Base-by-base conservation (phyloP, 2,888 invertebrate genomes). In the Polydrusus tereticollis region DNA sequence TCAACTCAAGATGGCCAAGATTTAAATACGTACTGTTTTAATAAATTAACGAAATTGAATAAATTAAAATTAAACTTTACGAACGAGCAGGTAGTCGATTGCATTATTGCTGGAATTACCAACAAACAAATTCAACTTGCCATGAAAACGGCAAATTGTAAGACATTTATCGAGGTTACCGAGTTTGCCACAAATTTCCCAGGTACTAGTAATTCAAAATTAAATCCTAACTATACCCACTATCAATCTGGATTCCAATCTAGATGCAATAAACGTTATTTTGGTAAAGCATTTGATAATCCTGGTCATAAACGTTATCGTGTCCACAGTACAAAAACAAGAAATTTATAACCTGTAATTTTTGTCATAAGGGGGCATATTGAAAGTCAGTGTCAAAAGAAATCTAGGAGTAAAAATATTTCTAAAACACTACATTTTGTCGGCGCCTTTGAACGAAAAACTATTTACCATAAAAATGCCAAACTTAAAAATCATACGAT, bases 61-160 rank as follows among this genome's bases (percentile, higher is more conserved):
- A 50, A 21, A n/a, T 23, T 50, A 7, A 50, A 21, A 23, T 50
- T 50, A 21, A 50, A 50, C 21, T 50, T 50, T 50, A 6, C 50
- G 12, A 23, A 50, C 6, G 8, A n/a, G 7, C 21, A 50, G 21
- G 7, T 50, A 6, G 50, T 50, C 8, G 50, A 50, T 21, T 50
- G 50, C 50, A 50, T 50, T 21, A 21, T 50, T 2, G 50, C 50
- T 12, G 50, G 50, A 4, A 50, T 50, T 6, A 3, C 50, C 12
- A 12, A n/a, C n/a, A n/a, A n/a, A n/a, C 3, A 12, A 50, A 21
- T 21, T 50, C 20, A 21, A 23, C 21, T 50, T 21, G 10, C 23
- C 1, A 23, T 50, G 8, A 2, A 12, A 20, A 23, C 23, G 1
- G 50, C 23, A 2, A 50, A 50, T 12, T 50, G 50, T 21, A 50